Evolutionary conservation across 2,113 vertebrate species (phyloP).

Genomic region (Typhlomys cinereus): DNA sequence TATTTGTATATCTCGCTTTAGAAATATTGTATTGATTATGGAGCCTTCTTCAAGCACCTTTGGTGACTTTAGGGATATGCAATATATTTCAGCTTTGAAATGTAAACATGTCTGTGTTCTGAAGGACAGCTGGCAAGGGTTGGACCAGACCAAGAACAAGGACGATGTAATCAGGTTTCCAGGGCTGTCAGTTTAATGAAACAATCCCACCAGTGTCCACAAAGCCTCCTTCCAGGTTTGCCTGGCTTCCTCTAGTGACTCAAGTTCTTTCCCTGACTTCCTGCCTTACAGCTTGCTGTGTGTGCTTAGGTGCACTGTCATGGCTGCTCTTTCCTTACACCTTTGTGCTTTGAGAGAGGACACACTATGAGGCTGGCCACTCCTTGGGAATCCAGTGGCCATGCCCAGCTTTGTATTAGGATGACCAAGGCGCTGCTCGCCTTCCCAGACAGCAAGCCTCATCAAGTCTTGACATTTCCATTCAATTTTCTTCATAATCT

Average conservation of each 20-base stretch:
- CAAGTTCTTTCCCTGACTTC: not conserved
- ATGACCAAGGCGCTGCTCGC: not conserved
- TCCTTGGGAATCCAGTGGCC: not conserved
- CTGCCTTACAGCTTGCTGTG: not conserved
- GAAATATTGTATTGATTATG: not conserved
- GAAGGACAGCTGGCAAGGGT: slow-evolving; percentile 41
- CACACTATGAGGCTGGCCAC: not conserved
- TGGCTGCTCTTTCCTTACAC: no score
- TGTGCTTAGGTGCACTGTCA: not conserved
- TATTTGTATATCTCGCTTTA: not conserved
- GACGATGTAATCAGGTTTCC: slow-evolving; percentile 51
- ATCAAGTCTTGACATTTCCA: no score
- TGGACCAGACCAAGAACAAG: slow-evolving; percentile 52
- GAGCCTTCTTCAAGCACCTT: not conserved
- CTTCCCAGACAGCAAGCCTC: not conserved
- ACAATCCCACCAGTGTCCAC: not conserved
- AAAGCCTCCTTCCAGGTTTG: not conserved
- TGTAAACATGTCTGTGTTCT: slow-evolving; percentile 52
- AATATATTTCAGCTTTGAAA: slow-evolving; percentile 54
- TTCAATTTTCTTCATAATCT: not conserved
- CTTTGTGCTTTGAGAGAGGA: not conserved
- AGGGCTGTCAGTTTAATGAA: not conserved
- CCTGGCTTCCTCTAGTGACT: not conserved
- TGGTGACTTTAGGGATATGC: not conserved
- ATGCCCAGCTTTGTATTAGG: not conserved